A percentile compares a stretch with the other conserved stretches of the same genome.
Conservation (phyloP, 2,888 invertebrate genomes). For the Exocentrus adspersus region DNA sequence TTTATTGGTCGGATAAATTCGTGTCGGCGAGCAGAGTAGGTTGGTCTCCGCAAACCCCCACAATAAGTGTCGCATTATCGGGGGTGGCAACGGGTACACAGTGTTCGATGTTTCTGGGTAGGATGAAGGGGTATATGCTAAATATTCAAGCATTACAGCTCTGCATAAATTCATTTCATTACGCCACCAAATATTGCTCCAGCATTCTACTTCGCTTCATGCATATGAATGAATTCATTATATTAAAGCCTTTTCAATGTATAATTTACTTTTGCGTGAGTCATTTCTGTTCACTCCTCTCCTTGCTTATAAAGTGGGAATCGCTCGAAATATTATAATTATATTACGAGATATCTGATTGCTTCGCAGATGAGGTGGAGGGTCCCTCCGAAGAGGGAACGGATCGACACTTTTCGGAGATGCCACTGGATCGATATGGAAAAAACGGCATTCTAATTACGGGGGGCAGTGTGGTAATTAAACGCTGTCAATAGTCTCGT, state of each 20-base stretch:
- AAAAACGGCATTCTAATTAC: not conserved
- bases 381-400: not conserved
- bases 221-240: slow-evolving; percentile 75
- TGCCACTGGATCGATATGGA: slow-evolving; percentile 1
- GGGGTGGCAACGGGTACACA: slow-evolving; percentile 56
- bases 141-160: slow-evolving; percentile 71
- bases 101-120: slow-evolving; percentile 64
- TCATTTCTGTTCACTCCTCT: slow-evolving; percentile 67
- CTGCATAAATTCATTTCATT: slow-evolving; percentile 75
- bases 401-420: slow-evolving; percentile 4
- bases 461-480: not conserved
- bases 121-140: slow-evolving; percentile 75
- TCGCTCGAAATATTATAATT: slow-evolving; percentile 61
- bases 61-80: slow-evolving; percentile 52
- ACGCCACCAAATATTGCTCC: slow-evolving; percentile 72
- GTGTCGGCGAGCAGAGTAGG: slow-evolving; percentile 12
- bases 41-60: slow-evolving; percentile 20
- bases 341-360: slow-evolving; percentile 56
- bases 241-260: slow-evolving; percentile 74
- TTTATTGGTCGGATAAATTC: slow-evolving; percentile 5
- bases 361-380: slow-evolving; percentile 29
- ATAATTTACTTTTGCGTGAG: slow-evolving; percentile 75
- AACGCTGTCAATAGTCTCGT: too few species aligned
- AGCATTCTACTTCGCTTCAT: slow-evolving; percentile 67
- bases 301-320: slow-evolving; percentile 54